Evolutionary conservation across 2,113 vertebrate genomes (phyloP), one percentile per base, ranked within the genome.

Genomic region (Propithecus coquereli): DNA sequence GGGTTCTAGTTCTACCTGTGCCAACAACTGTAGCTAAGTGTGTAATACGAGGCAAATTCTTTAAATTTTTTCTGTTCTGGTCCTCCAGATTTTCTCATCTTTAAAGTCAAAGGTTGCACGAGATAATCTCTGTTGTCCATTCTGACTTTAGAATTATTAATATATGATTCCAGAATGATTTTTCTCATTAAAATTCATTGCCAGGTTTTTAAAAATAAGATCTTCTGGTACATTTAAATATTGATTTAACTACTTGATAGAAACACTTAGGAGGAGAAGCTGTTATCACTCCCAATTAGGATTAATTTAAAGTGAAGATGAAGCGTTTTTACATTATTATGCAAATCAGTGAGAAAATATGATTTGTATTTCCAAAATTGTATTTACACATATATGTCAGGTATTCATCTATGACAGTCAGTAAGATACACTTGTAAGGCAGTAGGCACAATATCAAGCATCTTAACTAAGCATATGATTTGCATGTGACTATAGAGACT

Each of bases 381-480:
- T 81, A 91, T 91, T 94, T 90, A 82, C 81, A 94, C 45, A 43
- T 88, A 50, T 47, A 93, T 79, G 83, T 91, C 57, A 87, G 66
- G 47, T 63, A 87, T 87, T 83, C 5, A 63, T n/a, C 57, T 73
- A 83, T 61, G 81, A 94, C n/a, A 92, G 52, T 74, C 20, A 87
- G 88, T 87, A 65, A 90, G 27, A 83, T 54, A 80, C 43, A 91
- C 40, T 89, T 68, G 30, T 37, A 93, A 94, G 65, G 61, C n/a
- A 85, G 25, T 37, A 97, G 70, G 32, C 5, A 61, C 52, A 94
- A 17, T 86, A 87, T 65, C 70, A 85, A 87, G 34, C n/a, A 57
- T 77, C 73, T 95, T 61, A 52, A 91, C 66, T 90, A 87, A 90
- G 70, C 95, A 95, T 97, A 80, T 90, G 84, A 95, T 96, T 92